A percentile compares a stretch with the other conserved stretches of the same genome.
phyloP scores from a whole-genome alignment of 2,888 invertebrate species.

The Acanthosepion esculentum region DNA sequence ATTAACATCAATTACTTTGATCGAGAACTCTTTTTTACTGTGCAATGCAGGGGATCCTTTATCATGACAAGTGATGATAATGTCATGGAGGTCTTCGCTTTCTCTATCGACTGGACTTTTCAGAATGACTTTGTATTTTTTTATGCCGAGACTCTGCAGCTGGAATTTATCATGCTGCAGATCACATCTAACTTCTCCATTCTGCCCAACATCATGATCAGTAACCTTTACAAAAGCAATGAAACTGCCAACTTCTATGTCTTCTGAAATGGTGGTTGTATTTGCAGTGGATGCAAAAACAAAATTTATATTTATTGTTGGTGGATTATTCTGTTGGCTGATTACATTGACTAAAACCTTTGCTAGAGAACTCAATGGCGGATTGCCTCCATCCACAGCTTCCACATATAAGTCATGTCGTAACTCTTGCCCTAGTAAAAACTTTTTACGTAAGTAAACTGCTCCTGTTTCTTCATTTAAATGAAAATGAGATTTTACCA shows the following conservation, averaged over 20 bases:
- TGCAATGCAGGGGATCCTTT: neutral
- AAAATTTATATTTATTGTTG: neutral
- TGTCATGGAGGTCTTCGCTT: neutral
- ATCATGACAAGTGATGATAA: neutral
- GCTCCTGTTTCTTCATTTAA: slow-evolving; percentile 14
- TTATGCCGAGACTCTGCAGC: neutral
- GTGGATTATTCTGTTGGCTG: neutral
- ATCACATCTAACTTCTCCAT: slow-evolving; percentile 18
- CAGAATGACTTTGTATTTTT: neutral
- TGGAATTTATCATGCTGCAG: neutral
- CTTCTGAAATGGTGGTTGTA: neutral
- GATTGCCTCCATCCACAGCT: neutral
- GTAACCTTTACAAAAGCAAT: neutral
- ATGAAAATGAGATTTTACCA: neutral
- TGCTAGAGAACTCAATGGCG: neutral
- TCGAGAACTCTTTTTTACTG: neutral
- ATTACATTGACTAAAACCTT: neutral
- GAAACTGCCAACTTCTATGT: neutral
- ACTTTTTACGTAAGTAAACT: neutral
- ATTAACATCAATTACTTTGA: neutral
- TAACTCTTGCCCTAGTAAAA: neutral
- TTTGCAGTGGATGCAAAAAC: neutral
- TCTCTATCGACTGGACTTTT: neutral
- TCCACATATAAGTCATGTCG: neutral
- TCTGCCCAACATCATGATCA: neutral